phyloP scores from a whole-genome alignment of 2,113 vertebrate genomes.

The Glaucomys volans region DNA sequence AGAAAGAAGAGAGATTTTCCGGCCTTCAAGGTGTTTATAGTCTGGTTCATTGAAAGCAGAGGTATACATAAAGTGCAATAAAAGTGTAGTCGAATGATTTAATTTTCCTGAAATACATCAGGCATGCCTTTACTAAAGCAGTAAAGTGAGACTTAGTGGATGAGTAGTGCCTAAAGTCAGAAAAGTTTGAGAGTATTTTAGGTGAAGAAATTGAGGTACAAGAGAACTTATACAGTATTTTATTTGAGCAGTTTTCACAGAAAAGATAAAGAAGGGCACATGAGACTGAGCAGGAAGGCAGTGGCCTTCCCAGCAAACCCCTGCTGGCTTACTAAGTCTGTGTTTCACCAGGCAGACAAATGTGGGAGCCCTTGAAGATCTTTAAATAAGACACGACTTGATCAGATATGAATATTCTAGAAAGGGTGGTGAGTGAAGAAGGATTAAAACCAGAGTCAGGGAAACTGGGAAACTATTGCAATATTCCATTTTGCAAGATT shows the following conservation, averaged over 20 bases:
- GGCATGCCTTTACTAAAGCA: not conserved
- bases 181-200: constrained; percentile 3
- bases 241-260: not conserved
- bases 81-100: not conserved
- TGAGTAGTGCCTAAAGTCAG: not conserved
- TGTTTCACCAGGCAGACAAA: not conserved
- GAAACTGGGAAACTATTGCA: not conserved
- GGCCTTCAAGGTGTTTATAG: not conserved
- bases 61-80: not conserved
- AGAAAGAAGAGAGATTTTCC: not conserved
- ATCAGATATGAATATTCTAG: not conserved
- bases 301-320: not conserved
- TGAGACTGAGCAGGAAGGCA: not conserved
- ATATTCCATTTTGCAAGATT: not conserved
- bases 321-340: not conserved
- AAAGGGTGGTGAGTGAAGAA: not conserved
- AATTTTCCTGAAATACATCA: not conserved
- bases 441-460: not conserved
- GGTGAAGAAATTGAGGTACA: not conserved
- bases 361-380: not conserved
- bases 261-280: not conserved
- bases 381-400: not conserved
- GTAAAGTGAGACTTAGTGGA: not conserved
- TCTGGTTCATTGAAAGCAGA: not conserved
- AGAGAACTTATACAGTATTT: not conserved